Evolutionary conservation across 2,888 invertebrate genomes (phyloP).

Genomic region (Scrobipalpa atriplicella): DNA sequence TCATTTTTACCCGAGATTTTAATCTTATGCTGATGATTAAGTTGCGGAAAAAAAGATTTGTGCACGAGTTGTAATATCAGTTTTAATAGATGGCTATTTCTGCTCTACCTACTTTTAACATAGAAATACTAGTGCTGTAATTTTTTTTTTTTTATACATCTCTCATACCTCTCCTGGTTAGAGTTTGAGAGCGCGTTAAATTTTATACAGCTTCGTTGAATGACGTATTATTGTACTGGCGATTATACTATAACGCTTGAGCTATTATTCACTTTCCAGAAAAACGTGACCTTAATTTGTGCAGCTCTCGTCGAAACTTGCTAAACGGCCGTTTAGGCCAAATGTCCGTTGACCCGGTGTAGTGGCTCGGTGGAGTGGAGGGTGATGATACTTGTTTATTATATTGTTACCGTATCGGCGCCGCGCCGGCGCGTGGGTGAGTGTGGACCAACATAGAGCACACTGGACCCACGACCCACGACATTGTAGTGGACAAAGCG

Average conservation of each 20-base stretch:
- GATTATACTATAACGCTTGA: not conserved
- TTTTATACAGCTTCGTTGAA: not conserved
- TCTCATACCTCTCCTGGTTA: no score
- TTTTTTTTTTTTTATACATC: no score
- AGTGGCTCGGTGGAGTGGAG: not conserved
- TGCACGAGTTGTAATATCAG: no score
- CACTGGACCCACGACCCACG: not conserved
- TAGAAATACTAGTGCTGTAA: no score
- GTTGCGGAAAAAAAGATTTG: no score
- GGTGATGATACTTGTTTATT: not conserved
- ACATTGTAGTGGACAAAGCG: not conserved
- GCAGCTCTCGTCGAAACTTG: slow-evolving; percentile 5
- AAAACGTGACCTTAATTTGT: slow-evolving; percentile 13
- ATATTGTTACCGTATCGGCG: not conserved
- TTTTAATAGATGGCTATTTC: no score
- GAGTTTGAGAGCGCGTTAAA: not conserved
- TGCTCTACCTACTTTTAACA: no score
- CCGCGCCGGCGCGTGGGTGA: not conserved
- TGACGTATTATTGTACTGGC: not conserved
- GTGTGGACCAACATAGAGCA: slow-evolving; percentile 12
- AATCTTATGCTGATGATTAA: no score
- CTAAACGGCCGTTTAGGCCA: slow-evolving; percentile 17
- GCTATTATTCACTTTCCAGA: slow-evolving; percentile 10
- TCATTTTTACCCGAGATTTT: no score
- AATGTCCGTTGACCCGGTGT: slow-evolving; percentile 14